These are phyloP conservation scores for Archaeoteleia sp. DNA, from an alignment of 2,888 invertebrate species.

Conservation along the genomic window DNA sequence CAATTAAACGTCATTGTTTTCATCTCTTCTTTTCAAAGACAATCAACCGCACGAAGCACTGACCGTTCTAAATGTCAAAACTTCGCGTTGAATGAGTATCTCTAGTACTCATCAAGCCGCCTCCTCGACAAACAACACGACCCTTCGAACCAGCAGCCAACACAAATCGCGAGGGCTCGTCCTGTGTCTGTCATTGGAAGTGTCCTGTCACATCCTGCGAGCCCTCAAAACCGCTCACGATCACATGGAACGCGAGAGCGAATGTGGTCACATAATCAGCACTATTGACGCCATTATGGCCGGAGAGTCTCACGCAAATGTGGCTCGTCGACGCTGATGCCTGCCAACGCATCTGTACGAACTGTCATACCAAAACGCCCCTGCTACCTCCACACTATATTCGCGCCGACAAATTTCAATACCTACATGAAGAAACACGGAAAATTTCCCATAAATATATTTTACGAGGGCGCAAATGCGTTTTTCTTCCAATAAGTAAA, in stretches of 20 bases:
- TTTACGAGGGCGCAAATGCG: background rate
- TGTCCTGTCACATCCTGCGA: conserved; percentile 49
- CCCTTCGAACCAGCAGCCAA: conserved; percentile 27
- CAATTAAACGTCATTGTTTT: background rate
- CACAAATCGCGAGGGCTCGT: conserved; percentile 33
- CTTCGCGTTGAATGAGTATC: conserved; percentile 17
- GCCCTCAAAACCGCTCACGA: conserved; percentile 54
- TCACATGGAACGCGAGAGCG: conserved; percentile 48
- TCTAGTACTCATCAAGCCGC: conserved; percentile 22
- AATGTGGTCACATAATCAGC: conserved; percentile 68
- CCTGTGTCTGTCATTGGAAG: conserved; percentile 44
- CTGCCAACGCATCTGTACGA: conserved; percentile 42
- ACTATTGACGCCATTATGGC: conserved; percentile 66
- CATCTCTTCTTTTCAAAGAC: conserved; percentile 1
- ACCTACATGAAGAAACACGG: conserved; percentile 7
- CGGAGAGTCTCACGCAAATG: conserved; percentile 48
- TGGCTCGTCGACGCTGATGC: conserved; percentile 44
- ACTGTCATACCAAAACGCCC: conserved; percentile 30
- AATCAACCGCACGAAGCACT: background rate
- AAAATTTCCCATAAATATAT: conserved; percentile 17
- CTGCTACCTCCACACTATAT: conserved; percentile 18
- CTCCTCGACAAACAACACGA: conserved; percentile 34
- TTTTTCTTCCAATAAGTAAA: background rate
- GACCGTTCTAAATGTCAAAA: conserved; percentile 29
- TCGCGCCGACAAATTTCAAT: conserved; percentile 22